Evolutionary conservation across 2,113 vertebrate species (phyloP), one percentile per base, ranked within the genome.

Genomic region (Paramormyrops kingsleyae): DNA sequence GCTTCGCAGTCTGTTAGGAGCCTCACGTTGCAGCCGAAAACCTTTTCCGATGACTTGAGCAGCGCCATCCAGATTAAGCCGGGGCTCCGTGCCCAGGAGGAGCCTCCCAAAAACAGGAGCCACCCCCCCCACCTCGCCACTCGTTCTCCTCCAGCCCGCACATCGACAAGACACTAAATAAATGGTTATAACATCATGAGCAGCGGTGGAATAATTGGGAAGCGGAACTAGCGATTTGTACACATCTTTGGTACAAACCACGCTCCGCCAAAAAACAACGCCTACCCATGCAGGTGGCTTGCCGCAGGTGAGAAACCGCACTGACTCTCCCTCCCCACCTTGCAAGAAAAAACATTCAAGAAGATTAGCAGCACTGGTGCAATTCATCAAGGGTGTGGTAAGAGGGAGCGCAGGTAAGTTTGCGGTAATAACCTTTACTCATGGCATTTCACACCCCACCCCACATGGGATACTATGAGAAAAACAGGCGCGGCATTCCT

Each of bases 1-100:
- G 95, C 93, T 91, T 92, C 88, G 88, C 93, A 90, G 92, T 90
- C 91, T 92, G 92, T 91, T 92, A 87, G 91, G 92, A 66, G 70
- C 83, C 70, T 88, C 89, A 5, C 52, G 24, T 27, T 44, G 46
- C 27, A 15, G 84, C 49, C 27, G 31, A 27, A 53, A 59, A 35
- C 53, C 88, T 80, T 5, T 88, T 47, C 8, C 39, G 39, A 19
- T 31, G 74, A 87, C 89, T 91, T 47, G 46, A 90, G 88, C 46
- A 50, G 10, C 87, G 42, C 87, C 3, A 21, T 49, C 74, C 39
- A 47, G 15, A 70, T 56, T 35, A 83, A 49, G 49, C 35, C 19
- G 1, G 35, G 15, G 17, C 24, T 27, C 21, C 1, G 24, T 27
- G 62, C 59, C 42, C 27, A 8, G 42, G 35, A 47, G 46, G 19